Conservation (phyloP, 2,797 vertebrate genomes). For the Rhincodon typus region DNA sequence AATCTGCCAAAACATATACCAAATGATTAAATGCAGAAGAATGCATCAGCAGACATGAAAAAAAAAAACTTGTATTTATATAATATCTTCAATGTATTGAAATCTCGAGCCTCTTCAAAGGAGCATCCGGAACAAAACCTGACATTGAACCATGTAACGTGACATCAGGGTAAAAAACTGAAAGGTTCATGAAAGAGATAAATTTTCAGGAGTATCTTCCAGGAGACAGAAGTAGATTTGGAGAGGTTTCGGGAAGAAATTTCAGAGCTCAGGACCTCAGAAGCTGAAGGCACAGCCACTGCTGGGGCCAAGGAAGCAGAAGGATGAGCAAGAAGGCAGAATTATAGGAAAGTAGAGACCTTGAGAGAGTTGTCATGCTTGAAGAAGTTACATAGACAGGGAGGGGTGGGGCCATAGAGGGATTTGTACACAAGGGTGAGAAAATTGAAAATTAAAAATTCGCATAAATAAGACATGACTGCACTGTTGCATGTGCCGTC, state of each 20-base stretch:
- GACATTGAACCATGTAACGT: neutral
- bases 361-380: neutral
- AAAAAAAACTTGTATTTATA: neutral
- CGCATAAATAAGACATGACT: neutral
- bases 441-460: neutral
- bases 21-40: constrained; percentile 36
- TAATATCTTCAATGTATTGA: neutral
- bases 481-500: neutral
- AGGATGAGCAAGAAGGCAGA: neutral
- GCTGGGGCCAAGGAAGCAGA: neutral
- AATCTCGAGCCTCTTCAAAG: neutral
- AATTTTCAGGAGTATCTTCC: neutral
- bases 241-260: neutral
- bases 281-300: neutral
- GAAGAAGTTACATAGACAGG: neutral
- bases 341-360: neutral
- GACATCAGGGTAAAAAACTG: neutral
- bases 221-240: neutral
- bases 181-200: neutral
- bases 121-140: neutral
- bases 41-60: neutral
- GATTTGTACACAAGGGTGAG: neutral
- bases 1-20: constrained; percentile 65
- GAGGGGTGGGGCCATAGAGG: neutral
- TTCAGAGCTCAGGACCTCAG: neutral